A percentile compares a stretch with the other conserved stretches of the same genome.
Evolutionary conservation across 2,797 vertebrate species (phyloP).

Genomic region (Dryobates pubescens): DNA sequence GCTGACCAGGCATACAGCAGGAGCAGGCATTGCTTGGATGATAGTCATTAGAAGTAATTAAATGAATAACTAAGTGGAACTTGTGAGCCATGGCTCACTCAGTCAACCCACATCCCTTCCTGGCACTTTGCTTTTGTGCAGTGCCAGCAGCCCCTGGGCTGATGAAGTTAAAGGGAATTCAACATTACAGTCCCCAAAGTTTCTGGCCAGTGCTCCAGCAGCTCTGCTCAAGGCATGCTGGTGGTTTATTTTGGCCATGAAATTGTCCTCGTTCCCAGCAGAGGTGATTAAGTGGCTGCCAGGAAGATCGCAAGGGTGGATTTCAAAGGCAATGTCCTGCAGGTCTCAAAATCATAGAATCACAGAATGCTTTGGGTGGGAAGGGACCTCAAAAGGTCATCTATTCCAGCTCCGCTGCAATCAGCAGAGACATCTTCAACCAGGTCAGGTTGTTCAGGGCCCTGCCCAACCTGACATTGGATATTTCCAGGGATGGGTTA

Average conservation of each 20-base stretch:
- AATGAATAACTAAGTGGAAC: conserved; percentile 29
- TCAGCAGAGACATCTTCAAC: too few relatives aligned
- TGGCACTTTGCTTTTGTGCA: neutral
- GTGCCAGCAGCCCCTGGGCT: neutral
- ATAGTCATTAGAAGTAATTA: conserved; percentile 37
- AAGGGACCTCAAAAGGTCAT: too few relatives aligned
- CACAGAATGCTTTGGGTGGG: too few relatives aligned
- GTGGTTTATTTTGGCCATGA: conserved; percentile 61
- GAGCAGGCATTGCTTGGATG: neutral
- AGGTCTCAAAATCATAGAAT: neutral
- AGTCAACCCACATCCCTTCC: neutral
- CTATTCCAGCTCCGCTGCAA: too few relatives aligned
- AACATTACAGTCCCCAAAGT: neutral
- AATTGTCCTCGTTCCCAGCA: conserved; percentile 1
- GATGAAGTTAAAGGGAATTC: conserved; percentile 20
- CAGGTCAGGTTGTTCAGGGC: too few relatives aligned
- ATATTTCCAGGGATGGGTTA: too few relatives aligned
- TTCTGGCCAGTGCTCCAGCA: neutral
- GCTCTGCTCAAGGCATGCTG: neutral
- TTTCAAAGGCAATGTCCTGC: neutral
- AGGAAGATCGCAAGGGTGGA: neutral
- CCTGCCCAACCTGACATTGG: too few relatives aligned
- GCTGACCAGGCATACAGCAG: neutral
- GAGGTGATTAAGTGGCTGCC: neutral
- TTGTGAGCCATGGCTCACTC: neutral